Evolutionary conservation across 2,888 invertebrate species (phyloP).

Genomic region (Hartigia nigra): DNA sequence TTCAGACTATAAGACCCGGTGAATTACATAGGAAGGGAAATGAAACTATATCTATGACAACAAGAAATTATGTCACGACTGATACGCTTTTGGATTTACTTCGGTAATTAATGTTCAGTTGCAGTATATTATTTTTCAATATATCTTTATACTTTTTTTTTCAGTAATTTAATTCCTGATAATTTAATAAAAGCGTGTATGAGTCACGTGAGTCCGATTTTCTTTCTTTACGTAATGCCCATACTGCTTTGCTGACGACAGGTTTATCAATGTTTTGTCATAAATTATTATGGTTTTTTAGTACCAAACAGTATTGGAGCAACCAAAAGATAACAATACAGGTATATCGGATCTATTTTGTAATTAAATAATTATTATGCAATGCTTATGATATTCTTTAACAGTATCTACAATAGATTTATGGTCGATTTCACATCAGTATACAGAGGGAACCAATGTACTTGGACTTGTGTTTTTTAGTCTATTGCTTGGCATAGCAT

Average conservation of each 20-base stretch:
- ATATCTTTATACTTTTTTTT: slow-evolving; percentile 25
- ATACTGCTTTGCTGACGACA: not conserved
- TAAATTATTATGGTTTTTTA: slow-evolving; percentile 46
- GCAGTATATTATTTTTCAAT: not conserved
- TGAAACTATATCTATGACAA: slow-evolving; percentile 14
- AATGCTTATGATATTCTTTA: not conserved
- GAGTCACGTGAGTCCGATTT: slow-evolving; percentile 61
- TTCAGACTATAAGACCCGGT: slow-evolving; percentile 89
- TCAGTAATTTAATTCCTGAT: slow-evolving; percentile 85
- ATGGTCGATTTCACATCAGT: slow-evolving; percentile 79
- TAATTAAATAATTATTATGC: not conserved
- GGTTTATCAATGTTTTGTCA: not conserved
- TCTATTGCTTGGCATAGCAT: slow-evolving; percentile 86
- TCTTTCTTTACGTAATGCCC: not conserved
- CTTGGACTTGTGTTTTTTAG: slow-evolving; percentile 87
- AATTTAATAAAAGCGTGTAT: slow-evolving; percentile 88
- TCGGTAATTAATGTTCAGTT: slow-evolving; percentile 68
- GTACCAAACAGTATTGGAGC: slow-evolving; percentile 71
- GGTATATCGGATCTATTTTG: slow-evolving; percentile 33
- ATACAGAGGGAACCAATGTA: slow-evolving; percentile 83
- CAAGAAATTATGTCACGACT: slow-evolving; percentile 77
- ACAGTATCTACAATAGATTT: slow-evolving; percentile 32
- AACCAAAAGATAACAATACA: slow-evolving; percentile 56
- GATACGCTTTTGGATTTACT: slow-evolving; percentile 93
- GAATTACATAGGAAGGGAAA: slow-evolving; percentile 39